Evolutionary conservation across 2,113 vertebrate genomes (phyloP).

Genomic region (Thinocorus orbignyianus): DNA sequence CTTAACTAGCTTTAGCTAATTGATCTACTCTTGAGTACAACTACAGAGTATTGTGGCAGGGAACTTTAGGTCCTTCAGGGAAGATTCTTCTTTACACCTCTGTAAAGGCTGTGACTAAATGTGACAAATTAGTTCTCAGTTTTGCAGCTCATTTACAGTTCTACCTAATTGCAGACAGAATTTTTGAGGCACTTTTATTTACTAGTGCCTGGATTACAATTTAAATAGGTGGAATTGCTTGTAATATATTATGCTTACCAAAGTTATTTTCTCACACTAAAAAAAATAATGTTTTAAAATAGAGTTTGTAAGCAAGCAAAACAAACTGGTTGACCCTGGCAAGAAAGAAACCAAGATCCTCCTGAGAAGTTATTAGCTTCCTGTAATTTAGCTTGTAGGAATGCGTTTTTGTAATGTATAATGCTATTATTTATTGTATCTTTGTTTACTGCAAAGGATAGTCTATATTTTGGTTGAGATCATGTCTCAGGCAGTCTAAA

Average conservation of each 20-base stretch:
- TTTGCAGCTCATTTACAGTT: background rate
- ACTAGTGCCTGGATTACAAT: background rate
- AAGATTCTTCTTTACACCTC: background rate
- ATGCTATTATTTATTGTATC: background rate
- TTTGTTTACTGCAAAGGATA: background rate
- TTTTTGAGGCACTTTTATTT: background rate
- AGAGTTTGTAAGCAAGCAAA: background rate
- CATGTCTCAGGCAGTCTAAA: background rate
- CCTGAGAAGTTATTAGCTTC: conserved; percentile 42
- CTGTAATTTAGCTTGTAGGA: conserved; percentile 33
- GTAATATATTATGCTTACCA: background rate
- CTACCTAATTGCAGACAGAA: background rate
- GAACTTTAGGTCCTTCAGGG: background rate
- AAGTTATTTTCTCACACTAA: background rate
- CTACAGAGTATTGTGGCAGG: background rate
- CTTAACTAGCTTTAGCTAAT: background rate
- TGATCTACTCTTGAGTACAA: background rate
- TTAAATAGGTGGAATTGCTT: background rate
- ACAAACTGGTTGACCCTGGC: background rate
- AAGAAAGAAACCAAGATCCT: background rate
- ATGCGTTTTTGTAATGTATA: background rate
- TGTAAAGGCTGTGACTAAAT: background rate
- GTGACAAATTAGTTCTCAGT: background rate
- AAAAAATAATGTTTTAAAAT: background rate
- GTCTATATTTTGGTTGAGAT: background rate